These are phyloP conservation scores for Blastobasis adustella DNA, from an alignment of 2,888 invertebrate species.

Conservation along the genomic window DNA sequence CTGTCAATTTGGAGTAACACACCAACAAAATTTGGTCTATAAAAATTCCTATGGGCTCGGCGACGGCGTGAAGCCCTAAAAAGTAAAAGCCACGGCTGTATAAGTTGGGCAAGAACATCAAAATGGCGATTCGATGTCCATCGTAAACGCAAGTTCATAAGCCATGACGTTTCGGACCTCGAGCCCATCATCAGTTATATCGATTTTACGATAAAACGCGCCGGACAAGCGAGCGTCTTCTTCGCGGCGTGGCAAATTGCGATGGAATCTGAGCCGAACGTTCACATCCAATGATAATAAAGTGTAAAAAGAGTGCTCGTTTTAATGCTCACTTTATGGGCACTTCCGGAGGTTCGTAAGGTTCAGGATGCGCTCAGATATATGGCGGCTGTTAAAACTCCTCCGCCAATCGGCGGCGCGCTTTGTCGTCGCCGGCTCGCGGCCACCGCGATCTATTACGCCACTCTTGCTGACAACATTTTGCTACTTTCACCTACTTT, in stretches of 20 bases:
- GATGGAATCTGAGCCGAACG: constrained; percentile 66
- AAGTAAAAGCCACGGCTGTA: constrained; percentile 9
- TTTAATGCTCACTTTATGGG: constrained; percentile 72
- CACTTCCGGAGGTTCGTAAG: constrained; percentile 61
- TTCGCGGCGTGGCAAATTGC: constrained; percentile 55
- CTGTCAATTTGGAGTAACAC: no score
- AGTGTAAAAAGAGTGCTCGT: constrained; percentile 72
- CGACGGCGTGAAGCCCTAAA: constrained; percentile 14
- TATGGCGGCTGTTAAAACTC: constrained; percentile 53
- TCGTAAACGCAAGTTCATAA: constrained; percentile 61
- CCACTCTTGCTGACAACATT: no score
- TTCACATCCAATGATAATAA: constrained; percentile 75
- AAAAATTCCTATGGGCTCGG: no score
- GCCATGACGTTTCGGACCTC: constrained; percentile 49
- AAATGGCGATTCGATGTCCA: constrained; percentile 42
- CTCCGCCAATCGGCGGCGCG: constrained; percentile 41
- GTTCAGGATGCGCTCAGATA: constrained; percentile 56
- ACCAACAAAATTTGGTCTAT: no score
- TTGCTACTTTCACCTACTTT: no score
- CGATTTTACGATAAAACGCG: constrained; percentile 64
- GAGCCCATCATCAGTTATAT: constrained; percentile 58
- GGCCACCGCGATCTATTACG: no score
- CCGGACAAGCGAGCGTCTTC: constrained; percentile 51
- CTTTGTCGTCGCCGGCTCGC: constrained; percentile 27
- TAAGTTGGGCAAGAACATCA: constrained; percentile 24